Percentiles rank a stretch among this genome's conserved stretches.
These are phyloP conservation scores for Calliopsis andreniformis DNA, from an alignment of 1,140 invertebrate species.

Conservation along the genomic window DNA sequence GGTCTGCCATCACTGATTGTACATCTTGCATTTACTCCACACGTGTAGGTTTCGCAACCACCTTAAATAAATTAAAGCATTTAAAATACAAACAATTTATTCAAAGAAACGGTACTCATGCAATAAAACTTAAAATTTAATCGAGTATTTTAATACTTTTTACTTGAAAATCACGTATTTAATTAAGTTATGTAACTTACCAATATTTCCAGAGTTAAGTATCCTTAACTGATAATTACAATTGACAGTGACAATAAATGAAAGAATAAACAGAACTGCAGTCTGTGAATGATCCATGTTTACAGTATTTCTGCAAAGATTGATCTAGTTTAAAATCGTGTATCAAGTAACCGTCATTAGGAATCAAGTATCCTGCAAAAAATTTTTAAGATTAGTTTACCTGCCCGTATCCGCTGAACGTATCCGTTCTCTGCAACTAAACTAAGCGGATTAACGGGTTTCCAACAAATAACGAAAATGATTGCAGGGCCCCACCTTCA, in stretches of 20 bases:
- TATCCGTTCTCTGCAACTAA: background rate
- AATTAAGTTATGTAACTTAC: too few relatives aligned
- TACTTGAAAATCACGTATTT: too few relatives aligned
- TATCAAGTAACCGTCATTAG: background rate
- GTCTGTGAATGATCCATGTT: conserved; percentile 60
- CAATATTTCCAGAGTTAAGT: conserved; percentile 57
- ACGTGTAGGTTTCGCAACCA: conserved; percentile 78
- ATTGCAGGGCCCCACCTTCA: conserved; percentile 31
- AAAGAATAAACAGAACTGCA: conserved; percentile 64
- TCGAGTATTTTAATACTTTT: too few relatives aligned
- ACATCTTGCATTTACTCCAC: conserved; percentile 82
- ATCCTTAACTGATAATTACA: conserved; percentile 58
- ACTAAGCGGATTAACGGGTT: conserved; percentile 34
- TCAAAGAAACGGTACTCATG: too few relatives aligned
- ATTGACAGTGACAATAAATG: conserved; percentile 18
- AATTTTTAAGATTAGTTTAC: background rate
- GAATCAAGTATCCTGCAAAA: background rate
- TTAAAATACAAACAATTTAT: background rate
- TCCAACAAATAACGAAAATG: conserved; percentile 23
- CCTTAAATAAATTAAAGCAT: background rate
- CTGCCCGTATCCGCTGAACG: background rate
- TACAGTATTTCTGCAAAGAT: background rate
- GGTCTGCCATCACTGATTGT: conserved; percentile 80
- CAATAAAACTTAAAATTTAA: too few relatives aligned
- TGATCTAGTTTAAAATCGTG: background rate